Evolutionary conservation across 2,797 vertebrate species (phyloP).

Genomic region (Hirundo rustica): DNA sequence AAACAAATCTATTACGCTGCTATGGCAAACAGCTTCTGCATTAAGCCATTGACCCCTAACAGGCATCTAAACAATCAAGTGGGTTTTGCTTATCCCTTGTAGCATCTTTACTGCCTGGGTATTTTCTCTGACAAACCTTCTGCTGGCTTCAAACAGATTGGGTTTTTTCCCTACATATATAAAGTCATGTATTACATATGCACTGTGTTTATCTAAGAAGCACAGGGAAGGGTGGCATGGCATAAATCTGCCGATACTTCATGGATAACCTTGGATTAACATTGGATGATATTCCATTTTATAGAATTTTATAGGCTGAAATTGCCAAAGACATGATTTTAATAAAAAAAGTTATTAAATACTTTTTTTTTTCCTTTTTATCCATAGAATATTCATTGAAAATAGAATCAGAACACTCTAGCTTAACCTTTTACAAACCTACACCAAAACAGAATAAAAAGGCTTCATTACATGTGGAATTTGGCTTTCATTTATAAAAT

Average conservation of each 20-base stretch:
- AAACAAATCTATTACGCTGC: neutral
- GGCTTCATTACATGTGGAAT: neutral
- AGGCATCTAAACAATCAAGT: neutral
- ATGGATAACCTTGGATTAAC: neutral
- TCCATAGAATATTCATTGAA: neutral
- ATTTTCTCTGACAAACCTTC: neutral
- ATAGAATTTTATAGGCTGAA: neutral
- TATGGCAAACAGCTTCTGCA: neutral
- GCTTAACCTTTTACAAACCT: conserved; percentile 7
- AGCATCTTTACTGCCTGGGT: neutral
- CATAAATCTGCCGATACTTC: neutral
- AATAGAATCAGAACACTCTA: neutral
- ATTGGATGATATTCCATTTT: neutral
- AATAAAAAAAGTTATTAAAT: neutral
- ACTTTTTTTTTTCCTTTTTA: neutral
- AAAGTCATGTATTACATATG: neutral
- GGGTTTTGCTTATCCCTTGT: neutral
- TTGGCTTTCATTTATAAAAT: neutral
- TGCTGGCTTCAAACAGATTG: neutral
- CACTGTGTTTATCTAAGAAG: neutral
- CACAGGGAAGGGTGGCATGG: neutral
- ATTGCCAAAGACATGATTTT: neutral
- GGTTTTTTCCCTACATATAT: neutral
- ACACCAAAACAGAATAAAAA: conserved; percentile 10
- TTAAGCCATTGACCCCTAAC: neutral